These are phyloP conservation scores for Phaenicophaeus curvirostris DNA, from an alignment of 2,797 vertebrate genomes.

Conservation along the genomic window DNA sequence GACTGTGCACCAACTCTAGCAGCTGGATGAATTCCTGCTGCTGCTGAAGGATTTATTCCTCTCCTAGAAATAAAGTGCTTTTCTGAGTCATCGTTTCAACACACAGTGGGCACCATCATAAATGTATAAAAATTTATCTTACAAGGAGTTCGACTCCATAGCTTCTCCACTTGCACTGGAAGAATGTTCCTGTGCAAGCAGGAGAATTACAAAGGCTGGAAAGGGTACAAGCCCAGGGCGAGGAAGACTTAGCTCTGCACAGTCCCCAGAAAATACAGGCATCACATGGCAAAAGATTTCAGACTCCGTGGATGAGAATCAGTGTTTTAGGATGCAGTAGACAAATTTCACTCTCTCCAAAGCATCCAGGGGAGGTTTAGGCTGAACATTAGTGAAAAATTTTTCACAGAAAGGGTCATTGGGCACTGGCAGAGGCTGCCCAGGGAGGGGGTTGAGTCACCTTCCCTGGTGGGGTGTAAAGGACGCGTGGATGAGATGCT, in stretches of 20 bases:
- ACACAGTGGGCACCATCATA: accelerated
- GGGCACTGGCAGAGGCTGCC: too few species aligned
- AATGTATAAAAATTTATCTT: not conserved
- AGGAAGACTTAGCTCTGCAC: not conserved
- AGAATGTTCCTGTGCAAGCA: not conserved
- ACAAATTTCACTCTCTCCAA: not conserved
- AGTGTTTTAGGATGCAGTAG: not conserved
- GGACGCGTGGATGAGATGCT: too few species aligned
- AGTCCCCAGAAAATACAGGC: accelerated
- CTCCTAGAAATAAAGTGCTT: not conserved
- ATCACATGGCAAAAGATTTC: accelerated
- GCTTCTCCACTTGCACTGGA: not conserved
- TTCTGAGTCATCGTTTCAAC: not conserved
- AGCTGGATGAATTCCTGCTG: not conserved
- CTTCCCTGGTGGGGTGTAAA: too few species aligned
- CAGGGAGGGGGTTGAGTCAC: too few species aligned
- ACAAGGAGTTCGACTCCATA: accelerated
- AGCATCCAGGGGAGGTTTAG: too few species aligned
- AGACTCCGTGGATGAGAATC: accelerated
- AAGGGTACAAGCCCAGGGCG: accelerated
- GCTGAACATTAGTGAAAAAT: too few species aligned
- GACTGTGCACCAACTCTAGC: not conserved
- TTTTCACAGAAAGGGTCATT: too few species aligned
- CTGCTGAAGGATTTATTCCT: accelerated
- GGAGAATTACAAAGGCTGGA: too few species aligned